Evolutionary conservation across 2,797 vertebrate genomes (phyloP), one percentile per base, ranked within the genome.

Genomic region (Semaprochilodus insignis): DNA sequence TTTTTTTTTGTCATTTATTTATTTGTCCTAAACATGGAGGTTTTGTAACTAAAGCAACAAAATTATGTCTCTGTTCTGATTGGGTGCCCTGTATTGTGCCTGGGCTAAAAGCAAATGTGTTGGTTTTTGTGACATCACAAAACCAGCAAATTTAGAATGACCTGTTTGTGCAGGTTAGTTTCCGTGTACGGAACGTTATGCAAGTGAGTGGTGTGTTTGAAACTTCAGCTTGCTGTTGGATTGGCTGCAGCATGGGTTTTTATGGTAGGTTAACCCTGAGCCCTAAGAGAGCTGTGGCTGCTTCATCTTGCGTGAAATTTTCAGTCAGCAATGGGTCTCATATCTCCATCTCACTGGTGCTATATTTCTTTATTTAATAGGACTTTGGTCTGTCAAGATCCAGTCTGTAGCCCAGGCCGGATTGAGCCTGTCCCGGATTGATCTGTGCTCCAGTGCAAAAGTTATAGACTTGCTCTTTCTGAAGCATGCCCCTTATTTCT

Each of bases 301-400:
- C 85, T 91, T 90, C 88, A 92, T 93, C 91, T 91, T 92, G 89
- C 86, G 79, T 90, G 83, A 87, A 87, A 84, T 88, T 89, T 88
- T 87, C 83, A 89, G 85, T 85, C 51, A 72, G 86, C 87, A 85
- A 92, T 90, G 77, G 86, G 85, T 85, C 90, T 88, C 81, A 82
- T 48, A 34, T 55, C 74, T 77, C 66, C 40, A 66, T 78, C 60
- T 31, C 81, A 15, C 19, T 59, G 13, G 23, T 69, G 13, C 63
- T 60, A 21, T 76, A 60, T 60, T 76, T 76, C 36, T 76, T 84
- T 81, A 87, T 91, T 91, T 94, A 92, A 92, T 90, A 90, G 89
- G 86, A 93, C 88, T 91, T 88, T 69, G 83, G 87, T 86, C 88
- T 93, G 91, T 92, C 90, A 91, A 88, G 51, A 77, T 87, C 83